These are phyloP conservation scores for Gastracanthus pulcherrimus DNA, from an alignment of 2,888 invertebrate genomes.

Conservation along the genomic window DNA sequence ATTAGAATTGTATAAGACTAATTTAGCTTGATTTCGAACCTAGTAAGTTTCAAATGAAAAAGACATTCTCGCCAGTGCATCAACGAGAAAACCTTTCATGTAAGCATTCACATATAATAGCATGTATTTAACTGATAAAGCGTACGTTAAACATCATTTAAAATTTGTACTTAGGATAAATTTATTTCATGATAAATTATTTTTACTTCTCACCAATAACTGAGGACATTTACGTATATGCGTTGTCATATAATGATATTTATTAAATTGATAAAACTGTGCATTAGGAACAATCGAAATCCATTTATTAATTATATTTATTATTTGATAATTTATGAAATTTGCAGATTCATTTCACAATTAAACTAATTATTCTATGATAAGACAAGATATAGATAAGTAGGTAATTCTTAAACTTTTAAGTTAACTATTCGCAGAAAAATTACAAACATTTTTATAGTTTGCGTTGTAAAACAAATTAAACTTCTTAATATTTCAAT, in stretches of 20 bases:
- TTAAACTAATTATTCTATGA: too few relatives aligned
- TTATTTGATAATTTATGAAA: too few relatives aligned
- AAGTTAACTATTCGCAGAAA: too few relatives aligned
- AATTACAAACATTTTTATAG: too few relatives aligned
- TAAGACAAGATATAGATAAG: too few relatives aligned
- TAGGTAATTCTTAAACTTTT: too few relatives aligned
- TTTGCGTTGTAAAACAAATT: too few relatives aligned
- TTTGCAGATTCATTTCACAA: not conserved
- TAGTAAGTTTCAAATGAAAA: not conserved
- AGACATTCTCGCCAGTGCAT: not conserved
- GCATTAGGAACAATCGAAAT: not conserved
- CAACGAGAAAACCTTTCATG: not conserved
- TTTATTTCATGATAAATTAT: not conserved
- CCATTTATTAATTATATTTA: not conserved
- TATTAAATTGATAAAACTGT: not conserved
- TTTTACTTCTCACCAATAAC: not conserved
- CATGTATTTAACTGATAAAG: not conserved
- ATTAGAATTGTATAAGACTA: too few relatives aligned
- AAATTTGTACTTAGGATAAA: not conserved
- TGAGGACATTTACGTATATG: not conserved
- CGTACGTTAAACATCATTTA: not conserved
- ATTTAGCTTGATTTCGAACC: too few relatives aligned
- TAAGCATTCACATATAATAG: not conserved
- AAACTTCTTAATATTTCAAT: too few relatives aligned
- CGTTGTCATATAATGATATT: not conserved